phyloP scores from a whole-genome alignment of 2,888 invertebrate genomes.

The Lasioglossum lativentre region DNA sequence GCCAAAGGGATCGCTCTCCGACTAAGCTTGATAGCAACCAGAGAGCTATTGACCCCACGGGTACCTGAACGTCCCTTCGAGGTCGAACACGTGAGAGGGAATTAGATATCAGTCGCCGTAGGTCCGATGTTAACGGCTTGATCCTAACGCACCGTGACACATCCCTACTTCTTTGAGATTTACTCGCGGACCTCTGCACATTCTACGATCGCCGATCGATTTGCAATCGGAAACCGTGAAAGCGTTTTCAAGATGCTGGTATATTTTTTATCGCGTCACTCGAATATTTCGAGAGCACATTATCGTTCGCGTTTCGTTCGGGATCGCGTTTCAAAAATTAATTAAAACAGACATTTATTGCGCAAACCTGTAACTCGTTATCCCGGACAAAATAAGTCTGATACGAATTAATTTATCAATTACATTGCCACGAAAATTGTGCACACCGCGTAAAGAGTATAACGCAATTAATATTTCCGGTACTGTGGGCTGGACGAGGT shows the following conservation, averaged over 20 bases:
- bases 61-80: conserved; percentile 17
- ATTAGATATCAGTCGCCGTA: conserved; percentile 31
- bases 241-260: neutral
- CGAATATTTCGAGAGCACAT: neutral
- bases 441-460: neutral
- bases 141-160: neutral
- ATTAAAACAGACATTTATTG: neutral
- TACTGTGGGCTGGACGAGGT: neutral
- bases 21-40: conserved; percentile 6
- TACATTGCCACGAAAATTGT: neutral
- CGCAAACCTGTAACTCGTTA: neutral
- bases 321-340: neutral
- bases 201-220: neutral
- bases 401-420: neutral
- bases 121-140: too few species aligned
- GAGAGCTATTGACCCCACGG: conserved; percentile 30
- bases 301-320: neutral
- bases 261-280: neutral
- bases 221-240: neutral
- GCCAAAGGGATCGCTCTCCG: conserved; percentile 39
- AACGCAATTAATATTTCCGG: neutral
- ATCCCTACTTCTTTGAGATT: neutral
- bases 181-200: neutral
- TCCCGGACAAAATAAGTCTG: neutral
- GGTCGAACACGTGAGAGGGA: conserved; percentile 6